Percentiles rank a stretch among this genome's conserved stretches.
phyloP scores from a whole-genome alignment of 1,140 invertebrate species.

The Lineus longissimus region DNA sequence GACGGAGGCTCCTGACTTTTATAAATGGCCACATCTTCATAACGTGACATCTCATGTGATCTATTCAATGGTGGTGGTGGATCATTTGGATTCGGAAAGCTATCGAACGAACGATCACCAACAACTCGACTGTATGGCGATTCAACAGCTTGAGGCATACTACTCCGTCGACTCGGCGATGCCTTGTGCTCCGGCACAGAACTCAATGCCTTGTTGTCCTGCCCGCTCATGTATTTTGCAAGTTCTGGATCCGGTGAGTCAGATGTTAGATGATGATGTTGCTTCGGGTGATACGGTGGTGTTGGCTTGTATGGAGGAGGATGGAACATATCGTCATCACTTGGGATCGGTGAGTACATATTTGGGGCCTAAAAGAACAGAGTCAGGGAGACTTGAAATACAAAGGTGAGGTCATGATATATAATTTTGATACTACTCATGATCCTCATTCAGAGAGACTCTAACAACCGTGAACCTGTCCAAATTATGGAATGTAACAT shows the following conservation, averaged over 20 bases:
- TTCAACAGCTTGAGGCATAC: neutral
- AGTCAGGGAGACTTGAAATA: no score
- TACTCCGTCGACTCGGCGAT: neutral
- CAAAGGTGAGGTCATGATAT: no score
- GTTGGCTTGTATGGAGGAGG: neutral
- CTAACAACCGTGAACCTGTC: no score
- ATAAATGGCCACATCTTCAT: slow-evolving; percentile 42
- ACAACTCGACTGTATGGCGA: neutral
- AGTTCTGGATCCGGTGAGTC: neutral
- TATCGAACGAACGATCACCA: no score
- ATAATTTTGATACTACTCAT: no score
- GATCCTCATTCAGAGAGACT: no score
- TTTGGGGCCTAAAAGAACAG: neutral
- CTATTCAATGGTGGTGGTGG: neutral
- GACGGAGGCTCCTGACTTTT: slow-evolving; percentile 41
- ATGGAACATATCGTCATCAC: neutral
- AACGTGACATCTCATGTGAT: slow-evolving; percentile 15
- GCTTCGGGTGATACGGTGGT: neutral
- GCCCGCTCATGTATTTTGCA: neutral
- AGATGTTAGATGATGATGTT: neutral
- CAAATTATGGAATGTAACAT: no score
- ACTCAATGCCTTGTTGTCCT: neutral
- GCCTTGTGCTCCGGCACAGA: neutral
- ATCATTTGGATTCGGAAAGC: no score
- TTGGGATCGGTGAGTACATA: slow-evolving; percentile 2